These are phyloP conservation scores for Oreocharis arfaki DNA, from an alignment of 2,113 vertebrate genomes.

Conservation along the genomic window DNA sequence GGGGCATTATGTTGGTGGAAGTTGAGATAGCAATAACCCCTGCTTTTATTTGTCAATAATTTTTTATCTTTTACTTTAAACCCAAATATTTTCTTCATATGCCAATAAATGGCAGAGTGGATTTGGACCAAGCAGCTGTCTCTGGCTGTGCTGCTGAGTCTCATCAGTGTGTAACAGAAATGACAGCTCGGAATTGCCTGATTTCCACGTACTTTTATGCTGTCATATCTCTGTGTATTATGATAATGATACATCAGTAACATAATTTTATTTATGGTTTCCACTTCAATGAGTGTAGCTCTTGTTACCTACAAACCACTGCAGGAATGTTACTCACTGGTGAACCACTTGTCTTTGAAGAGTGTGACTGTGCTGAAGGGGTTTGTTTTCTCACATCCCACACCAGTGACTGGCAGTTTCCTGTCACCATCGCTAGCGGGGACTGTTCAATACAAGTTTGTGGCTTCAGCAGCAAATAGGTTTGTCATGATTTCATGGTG, in stretches of 20 bases:
- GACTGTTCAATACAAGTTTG: background rate
- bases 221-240: background rate
- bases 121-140: background rate
- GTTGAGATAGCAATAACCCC: background rate
- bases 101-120: background rate
- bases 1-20: background rate
- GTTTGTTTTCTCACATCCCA: conserved; percentile 28
- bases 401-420: background rate
- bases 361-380: background rate
- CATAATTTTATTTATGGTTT: background rate
- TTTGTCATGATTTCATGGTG: background rate
- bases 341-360: conserved; percentile 5
- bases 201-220: background rate
- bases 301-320: background rate
- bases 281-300: background rate
- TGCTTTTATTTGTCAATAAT: background rate
- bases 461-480: background rate
- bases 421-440: background rate
- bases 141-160: background rate
- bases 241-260: background rate
- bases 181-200: background rate
- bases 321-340: conserved; percentile 11
- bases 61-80: background rate
- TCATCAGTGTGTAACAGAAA: background rate
- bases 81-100: background rate